phyloP scores from a whole-genome alignment of 2,888 invertebrate species.

The Nomada fabriciana region DNA sequence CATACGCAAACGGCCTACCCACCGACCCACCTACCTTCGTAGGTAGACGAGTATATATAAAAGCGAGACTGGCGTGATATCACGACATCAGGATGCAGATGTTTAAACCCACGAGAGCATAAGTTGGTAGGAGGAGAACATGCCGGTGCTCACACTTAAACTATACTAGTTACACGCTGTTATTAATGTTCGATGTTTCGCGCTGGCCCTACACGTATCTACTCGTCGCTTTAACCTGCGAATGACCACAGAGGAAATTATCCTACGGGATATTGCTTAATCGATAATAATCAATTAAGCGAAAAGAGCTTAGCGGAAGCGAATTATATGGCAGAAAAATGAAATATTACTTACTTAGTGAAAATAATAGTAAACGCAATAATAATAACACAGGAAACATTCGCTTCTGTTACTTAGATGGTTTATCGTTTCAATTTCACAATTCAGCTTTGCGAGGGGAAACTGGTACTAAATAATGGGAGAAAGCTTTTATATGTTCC shows the following conservation, averaged over 20 bases:
- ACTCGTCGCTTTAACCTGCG: conserved; percentile 43
- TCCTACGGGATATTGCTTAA: conserved; percentile 23
- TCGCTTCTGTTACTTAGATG: too few species aligned
- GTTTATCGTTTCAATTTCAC: too few species aligned
- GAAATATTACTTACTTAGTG: too few species aligned
- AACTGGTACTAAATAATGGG: too few species aligned
- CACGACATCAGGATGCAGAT: conserved; percentile 67
- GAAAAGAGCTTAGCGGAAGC: not conserved
- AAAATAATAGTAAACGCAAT: too few species aligned
- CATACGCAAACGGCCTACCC: conserved; percentile 46
- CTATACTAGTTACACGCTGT: conserved; percentile 60
- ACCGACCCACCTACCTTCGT: conserved; percentile 51
- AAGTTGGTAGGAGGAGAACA: conserved; percentile 60
- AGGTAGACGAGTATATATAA: conserved; percentile 36
- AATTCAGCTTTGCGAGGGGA: too few species aligned
- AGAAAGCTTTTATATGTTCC: too few species aligned
- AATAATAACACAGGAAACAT: too few species aligned
- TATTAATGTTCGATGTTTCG: conserved; percentile 65
- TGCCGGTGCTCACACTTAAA: conserved; percentile 58
- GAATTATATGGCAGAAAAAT: not conserved
- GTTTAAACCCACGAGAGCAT: conserved; percentile 62
- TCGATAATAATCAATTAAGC: conserved; percentile 52
- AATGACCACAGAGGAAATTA: conserved; percentile 39
- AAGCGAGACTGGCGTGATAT: conserved; percentile 55
- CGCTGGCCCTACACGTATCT: conserved; percentile 34